These are phyloP conservation scores for Spermophilus dauricus DNA, from an alignment of 2,113 vertebrate genomes.

Conservation along the genomic window DNA sequence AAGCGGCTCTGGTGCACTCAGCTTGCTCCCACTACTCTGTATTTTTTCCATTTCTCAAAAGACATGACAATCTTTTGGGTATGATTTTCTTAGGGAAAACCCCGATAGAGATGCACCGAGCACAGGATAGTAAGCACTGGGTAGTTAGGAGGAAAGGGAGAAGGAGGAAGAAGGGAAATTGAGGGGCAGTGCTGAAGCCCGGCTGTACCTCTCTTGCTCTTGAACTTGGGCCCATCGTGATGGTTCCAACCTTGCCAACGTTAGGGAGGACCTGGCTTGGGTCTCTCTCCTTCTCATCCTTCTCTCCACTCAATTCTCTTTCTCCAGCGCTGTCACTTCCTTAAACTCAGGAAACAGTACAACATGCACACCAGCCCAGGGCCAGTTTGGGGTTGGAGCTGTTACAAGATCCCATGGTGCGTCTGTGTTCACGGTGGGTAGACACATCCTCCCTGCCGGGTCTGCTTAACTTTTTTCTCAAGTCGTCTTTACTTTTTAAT, in stretches of 20 bases:
- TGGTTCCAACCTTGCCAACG: no score
- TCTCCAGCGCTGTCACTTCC: not conserved
- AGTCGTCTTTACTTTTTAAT: slow-evolving; percentile 57
- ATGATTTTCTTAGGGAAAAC: not conserved
- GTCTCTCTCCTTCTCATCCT: not conserved
- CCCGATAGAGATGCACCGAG: fast-evolving
- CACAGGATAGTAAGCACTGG: fast-evolving
- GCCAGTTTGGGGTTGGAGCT: fast-evolving
- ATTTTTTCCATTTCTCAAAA: not conserved
- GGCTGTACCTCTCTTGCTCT: not conserved
- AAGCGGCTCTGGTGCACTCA: not conserved
- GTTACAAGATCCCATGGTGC: fast-evolving
- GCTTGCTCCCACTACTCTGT: fast-evolving
- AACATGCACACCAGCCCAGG: fast-evolving
- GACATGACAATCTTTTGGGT: not conserved
- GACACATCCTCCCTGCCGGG: not conserved
- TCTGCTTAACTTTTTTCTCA: not conserved
- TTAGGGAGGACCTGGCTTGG: not conserved
- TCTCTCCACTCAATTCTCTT: fast-evolving
- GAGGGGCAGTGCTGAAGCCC: fast-evolving
- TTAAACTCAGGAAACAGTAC: not conserved
- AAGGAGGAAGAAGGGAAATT: not conserved
- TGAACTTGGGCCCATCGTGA: fast-evolving
- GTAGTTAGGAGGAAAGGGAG: not conserved
- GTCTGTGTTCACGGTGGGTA: fast-evolving